phyloP scores from a whole-genome alignment of 2,797 vertebrate genomes.

The Scarus forsteni region DNA sequence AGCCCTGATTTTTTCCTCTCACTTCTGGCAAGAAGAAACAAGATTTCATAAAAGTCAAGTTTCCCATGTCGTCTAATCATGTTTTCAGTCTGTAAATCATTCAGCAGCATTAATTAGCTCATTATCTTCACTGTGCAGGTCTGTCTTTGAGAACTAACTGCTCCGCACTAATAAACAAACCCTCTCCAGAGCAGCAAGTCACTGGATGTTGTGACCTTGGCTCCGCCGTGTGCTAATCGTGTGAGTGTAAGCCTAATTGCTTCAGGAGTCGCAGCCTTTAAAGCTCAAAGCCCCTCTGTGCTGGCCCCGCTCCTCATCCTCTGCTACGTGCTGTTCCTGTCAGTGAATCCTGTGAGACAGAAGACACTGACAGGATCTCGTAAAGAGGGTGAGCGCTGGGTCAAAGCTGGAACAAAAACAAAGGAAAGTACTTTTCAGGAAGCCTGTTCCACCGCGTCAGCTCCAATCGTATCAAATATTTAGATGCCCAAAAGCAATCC shows the following conservation, averaged over 20 bases:
- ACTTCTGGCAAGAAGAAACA: no score
- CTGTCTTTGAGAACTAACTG: not conserved
- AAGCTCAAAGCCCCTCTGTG: conserved; percentile 13
- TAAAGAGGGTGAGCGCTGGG: conserved; percentile 36
- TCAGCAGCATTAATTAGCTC: not conserved
- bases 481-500: conserved; percentile 22
- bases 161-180: conserved; percentile 18
- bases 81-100: not conserved
- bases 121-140: not conserved
- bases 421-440: conserved; percentile 52
- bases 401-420: conserved; percentile 47
- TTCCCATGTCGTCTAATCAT: no score
- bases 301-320: conserved; percentile 21
- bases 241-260: conserved; percentile 66
- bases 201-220: conserved; percentile 53
- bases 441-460: conserved; percentile 45
- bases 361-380: conserved; percentile 38
- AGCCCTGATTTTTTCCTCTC: no score
- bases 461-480: conserved; percentile 33
- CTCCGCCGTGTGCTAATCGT: conserved; percentile 54
- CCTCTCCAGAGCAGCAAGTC: conserved; percentile 20
- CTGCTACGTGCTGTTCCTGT: conserved; percentile 23
- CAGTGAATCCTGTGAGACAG: conserved; percentile 15
- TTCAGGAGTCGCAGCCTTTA: conserved; percentile 40
- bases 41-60: no score